A percentile compares a stretch with the other conserved stretches of the same genome.
These are phyloP conservation scores for Hippopotamyrus pictus DNA, from an alignment of 2,797 vertebrate species.

Conservation along the genomic window DNA sequence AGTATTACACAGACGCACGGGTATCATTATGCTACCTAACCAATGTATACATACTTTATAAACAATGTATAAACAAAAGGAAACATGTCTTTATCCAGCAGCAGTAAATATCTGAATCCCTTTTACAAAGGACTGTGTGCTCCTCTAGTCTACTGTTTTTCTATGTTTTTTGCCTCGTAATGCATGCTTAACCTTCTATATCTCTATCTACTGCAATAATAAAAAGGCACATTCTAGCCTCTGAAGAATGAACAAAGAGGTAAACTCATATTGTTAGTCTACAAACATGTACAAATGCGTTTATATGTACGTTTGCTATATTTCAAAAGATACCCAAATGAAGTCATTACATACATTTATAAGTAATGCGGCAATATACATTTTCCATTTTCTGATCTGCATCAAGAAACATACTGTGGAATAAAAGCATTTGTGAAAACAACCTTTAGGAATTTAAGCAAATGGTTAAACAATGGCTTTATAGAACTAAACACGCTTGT, in stretches of 20 bases:
- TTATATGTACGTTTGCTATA: slow-evolving; percentile 23
- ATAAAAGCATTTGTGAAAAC: neutral
- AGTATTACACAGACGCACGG: slow-evolving; percentile 51
- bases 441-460: neutral
- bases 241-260: slow-evolving; percentile 43
- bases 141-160: slow-evolving; percentile 60
- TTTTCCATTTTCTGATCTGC: neutral
- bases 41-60: slow-evolving; percentile 67
- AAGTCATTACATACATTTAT: slow-evolving; percentile 8
- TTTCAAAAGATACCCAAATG: slow-evolving; percentile 13
- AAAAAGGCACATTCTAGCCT: slow-evolving; percentile 80
- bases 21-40: slow-evolving; percentile 71
- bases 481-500: neutral
- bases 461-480: neutral
- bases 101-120: slow-evolving; percentile 64
- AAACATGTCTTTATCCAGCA: slow-evolving; percentile 71
- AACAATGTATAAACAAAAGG: slow-evolving; percentile 66
- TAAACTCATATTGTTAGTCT: slow-evolving; percentile 23
- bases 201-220: slow-evolving; percentile 63
- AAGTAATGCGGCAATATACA: neutral
- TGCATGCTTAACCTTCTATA: slow-evolving; percentile 68
- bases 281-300: slow-evolving; percentile 38
- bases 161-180: slow-evolving; percentile 47
- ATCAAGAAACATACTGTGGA: neutral
- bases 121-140: slow-evolving; percentile 61